Evolutionary conservation across 2,797 vertebrate genomes (phyloP), one percentile per base, ranked within the genome.

Genomic region (Dryobates pubescens): DNA sequence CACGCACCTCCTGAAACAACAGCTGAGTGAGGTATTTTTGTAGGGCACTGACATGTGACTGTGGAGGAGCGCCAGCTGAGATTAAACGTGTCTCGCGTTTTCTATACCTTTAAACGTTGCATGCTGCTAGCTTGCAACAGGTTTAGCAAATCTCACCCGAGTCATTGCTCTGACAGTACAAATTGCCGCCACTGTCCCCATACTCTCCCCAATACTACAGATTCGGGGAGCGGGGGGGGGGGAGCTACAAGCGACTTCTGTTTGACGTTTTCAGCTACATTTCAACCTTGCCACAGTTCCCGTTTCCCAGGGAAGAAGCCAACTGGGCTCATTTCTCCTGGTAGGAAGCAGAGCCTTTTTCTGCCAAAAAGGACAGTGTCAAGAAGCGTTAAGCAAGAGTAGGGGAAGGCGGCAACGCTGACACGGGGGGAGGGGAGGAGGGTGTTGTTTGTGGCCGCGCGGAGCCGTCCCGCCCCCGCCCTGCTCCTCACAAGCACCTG

Each of bases 361-460:
- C 53, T 63, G 43, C 56, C 81, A 13, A 5, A 22, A 22, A 20
- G n/a, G 49, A 2, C 24, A 3, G n/a, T 4, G 2, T 1, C 3
- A 3, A 23, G 22, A 3, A 23, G 22, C 1, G 20, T 6, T 0
- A 3, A 24, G 5, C n/a, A 4, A 3, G 27, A 29, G n/a, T 54
- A 0, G 38, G 53, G n/a, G 45, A 17, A 41, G 9, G 43, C 85
- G 41, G 41, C 51, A 4, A 59, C 63, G 27, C 49, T 9, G 7
- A 32, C 30, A 1, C 13, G 8, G 16, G 7, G 3, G 12, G 9
- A 5, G 4, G n/a, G 18, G 36, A 19, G 57, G 6, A 47, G 63
- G 49, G 49, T 49, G 23, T 22, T 49, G 47, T 45, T 17, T 32
- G 17, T 1, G 68, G 72, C 80, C 23, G 56, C 62, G 13, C 67